Conservation (phyloP, 2,113 vertebrate species). For the Ctenomys sociabilis region DNA sequence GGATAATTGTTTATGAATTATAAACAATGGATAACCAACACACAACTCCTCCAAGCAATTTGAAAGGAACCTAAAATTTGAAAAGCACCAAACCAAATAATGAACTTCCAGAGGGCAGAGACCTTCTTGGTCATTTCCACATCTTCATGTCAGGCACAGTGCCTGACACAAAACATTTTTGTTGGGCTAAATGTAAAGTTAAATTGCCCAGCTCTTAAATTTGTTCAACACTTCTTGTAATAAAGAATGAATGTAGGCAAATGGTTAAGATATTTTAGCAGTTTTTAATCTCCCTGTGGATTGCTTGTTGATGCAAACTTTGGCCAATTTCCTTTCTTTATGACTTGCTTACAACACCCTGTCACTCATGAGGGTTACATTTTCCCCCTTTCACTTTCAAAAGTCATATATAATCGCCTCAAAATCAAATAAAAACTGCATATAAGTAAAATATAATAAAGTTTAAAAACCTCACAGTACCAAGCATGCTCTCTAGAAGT, state of each 20-base stretch:
- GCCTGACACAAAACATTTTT: background rate
- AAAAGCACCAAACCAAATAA: background rate
- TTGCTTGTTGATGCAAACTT: background rate
- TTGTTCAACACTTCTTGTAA: background rate
- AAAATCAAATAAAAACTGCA: constrained; percentile 3
- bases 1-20: background rate
- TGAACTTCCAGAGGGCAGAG: background rate
- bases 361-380: background rate
- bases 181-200: background rate
- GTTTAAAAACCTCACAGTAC: background rate
- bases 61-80: background rate
- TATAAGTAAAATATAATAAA: background rate
- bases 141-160: background rate
- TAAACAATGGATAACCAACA: background rate
- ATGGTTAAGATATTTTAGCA: background rate
- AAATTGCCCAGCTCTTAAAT: background rate
- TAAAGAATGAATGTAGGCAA: background rate
- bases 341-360: background rate
- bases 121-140: background rate
- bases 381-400: background rate
- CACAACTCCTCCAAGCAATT: background rate
- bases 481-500: background rate
- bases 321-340: background rate
- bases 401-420: background rate
- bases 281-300: background rate